A percentile compares a stretch with the other conserved stretches of the same genome.
Evolutionary conservation across 1,140 invertebrate genomes (phyloP).

Genomic region (Anagrus nilaparvatae): DNA sequence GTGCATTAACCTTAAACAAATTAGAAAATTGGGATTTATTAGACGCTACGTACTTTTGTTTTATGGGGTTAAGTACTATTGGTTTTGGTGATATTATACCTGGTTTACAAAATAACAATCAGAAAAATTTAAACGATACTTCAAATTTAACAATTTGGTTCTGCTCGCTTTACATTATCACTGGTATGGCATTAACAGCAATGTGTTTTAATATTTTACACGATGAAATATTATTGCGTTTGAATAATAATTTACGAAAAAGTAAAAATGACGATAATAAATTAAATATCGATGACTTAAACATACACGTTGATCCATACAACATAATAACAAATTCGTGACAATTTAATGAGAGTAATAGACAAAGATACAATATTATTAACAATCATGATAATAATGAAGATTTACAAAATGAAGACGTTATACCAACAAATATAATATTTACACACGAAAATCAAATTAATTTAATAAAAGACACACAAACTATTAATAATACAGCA

Average conservation of each 20-base stretch:
- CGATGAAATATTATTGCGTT: slow-evolving; percentile 76
- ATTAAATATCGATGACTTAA: slow-evolving; percentile 46
- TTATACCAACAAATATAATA: slow-evolving; percentile 42
- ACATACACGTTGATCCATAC: slow-evolving; percentile 41
- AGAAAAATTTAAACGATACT: slow-evolving; percentile 49
- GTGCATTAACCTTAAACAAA: slow-evolving; percentile 77
- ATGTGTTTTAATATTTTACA: slow-evolving; percentile 98
- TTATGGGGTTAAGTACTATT: slow-evolving; percentile 87
- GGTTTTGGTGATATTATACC: slow-evolving; percentile 86
- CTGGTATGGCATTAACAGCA: slow-evolving; percentile 90
- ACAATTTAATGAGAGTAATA: slow-evolving; percentile 45
- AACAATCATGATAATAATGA: slow-evolving; percentile 48
- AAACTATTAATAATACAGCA: slow-evolving; percentile 40
- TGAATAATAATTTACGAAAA: slow-evolving; percentile 23
- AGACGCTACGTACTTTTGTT: slow-evolving; percentile 91
- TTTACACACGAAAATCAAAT: slow-evolving; percentile 42
- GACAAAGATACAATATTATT: slow-evolving; percentile 20
- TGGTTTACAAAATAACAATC: slow-evolving; percentile 51
- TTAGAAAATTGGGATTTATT: slow-evolving; percentile 79
- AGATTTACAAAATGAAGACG: slow-evolving; percentile 55
- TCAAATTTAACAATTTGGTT: slow-evolving; percentile 68
- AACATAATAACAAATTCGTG: slow-evolving; percentile 52
- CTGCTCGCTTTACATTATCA: slow-evolving; percentile 90
- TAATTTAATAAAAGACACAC: slow-evolving; percentile 39
- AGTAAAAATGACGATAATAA: slow-evolving; percentile 1